Base-by-base conservation (phyloP, 2,888 invertebrate genomes). In the Dasypolia templi region DNA sequence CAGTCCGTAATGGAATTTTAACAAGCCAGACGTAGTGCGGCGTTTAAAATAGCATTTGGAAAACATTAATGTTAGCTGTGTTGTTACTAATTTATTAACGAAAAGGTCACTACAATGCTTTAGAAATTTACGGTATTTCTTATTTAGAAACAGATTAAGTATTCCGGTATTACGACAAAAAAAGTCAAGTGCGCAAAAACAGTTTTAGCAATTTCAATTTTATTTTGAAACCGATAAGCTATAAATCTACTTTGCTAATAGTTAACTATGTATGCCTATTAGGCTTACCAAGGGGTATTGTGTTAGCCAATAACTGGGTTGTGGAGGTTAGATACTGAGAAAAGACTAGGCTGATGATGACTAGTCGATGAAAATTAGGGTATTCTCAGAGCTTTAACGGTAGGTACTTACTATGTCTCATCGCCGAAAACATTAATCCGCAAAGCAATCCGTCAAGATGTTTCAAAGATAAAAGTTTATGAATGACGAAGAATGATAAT, bases 1-100 rank as follows among this genome's bases (percentile, higher is more conserved):
- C 55, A 12, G 26, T 44, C 44, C 9, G 19, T 39, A 62, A 74
- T 73, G 44, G 64, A 61, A 61, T 61, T 81, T 75, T 56, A 69
- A 81, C 51, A 22, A 51, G 49, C 55, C 65, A 46, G 64, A 22
- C 51, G 22, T n/a, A n/a, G 14, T 26, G 19, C 14, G 26, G 58
- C 35, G 49, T 59, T 74, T 81, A 63, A 51, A 58, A 35, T 17
- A 19, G n/a, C 22, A 55, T 67, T 64, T 64, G 44, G 22, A 63
- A 51, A 59, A 49, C 55, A 75, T 35, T 66, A 29, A 32, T 26
- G n/a, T 61, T 29, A 44, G 19, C 32, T 49, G 14, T 42, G 26
- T 64, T 53, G 44, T 58, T 59, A 6, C 22, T 39, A 49, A 46
- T 77, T 63, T 63, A 51, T 17, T 61, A 32, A 32, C 32, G 29